phyloP scores from a whole-genome alignment of 1,140 invertebrate species.

The Lucilia cuprina region DNA sequence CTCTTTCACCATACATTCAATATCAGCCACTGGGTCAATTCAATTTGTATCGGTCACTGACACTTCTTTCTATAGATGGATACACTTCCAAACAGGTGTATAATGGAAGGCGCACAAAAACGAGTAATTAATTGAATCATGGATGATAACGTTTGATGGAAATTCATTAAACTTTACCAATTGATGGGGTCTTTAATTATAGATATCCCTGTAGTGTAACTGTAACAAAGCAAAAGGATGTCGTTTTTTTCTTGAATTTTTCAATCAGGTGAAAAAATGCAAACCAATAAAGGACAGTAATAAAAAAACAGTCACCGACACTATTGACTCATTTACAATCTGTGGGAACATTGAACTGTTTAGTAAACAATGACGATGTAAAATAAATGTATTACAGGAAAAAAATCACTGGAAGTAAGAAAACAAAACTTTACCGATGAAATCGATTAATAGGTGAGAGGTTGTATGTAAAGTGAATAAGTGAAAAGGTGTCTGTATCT shows the following conservation, averaged over 20 bases:
- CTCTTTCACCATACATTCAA: not conserved
- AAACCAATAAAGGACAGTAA: not conserved
- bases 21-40: slow-evolving; percentile 10
- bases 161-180: slow-evolving; percentile 1
- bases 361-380: not conserved
- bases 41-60: not conserved
- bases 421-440: too few species aligned
- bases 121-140: not conserved
- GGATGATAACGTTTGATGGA: not conserved
- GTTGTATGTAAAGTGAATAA: too few species aligned
- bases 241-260: not conserved
- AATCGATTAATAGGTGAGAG: too few species aligned
- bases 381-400: not conserved
- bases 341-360: not conserved
- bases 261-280: not conserved
- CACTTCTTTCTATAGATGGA: not conserved
- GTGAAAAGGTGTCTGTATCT: too few species aligned
- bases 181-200: not conserved
- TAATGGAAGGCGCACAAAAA: not conserved
- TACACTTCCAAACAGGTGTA: not conserved
- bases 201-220: not conserved
- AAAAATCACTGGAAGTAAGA: too few species aligned
- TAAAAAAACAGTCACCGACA: not conserved
- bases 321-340: not conserved
- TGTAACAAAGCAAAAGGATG: not conserved